Evolutionary conservation across 2,888 invertebrate species (phyloP).

Genomic region (Brachypalpus laphriformis): DNA sequence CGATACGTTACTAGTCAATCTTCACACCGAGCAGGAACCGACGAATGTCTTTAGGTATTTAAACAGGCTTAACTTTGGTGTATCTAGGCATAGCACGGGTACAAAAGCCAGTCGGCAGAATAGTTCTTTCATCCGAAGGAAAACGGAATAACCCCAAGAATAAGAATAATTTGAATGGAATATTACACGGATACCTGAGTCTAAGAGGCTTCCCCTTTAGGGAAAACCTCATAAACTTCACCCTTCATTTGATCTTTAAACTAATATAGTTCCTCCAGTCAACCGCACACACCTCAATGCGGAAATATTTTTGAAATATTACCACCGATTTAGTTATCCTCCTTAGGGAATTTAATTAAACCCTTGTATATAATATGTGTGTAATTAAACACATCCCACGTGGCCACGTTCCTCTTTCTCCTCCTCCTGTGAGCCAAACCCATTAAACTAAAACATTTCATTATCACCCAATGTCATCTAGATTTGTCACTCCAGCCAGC

Average conservation of each 20-base stretch:
- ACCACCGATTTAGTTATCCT: slow-evolving; percentile 27
- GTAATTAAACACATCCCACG: slow-evolving; percentile 47
- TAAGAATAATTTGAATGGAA: too few relatives aligned
- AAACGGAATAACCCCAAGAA: too few relatives aligned
- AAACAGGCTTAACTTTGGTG: too few relatives aligned
- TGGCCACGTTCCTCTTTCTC: background rate
- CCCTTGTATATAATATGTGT: slow-evolving; percentile 45
- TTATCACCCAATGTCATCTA: slow-evolving; percentile 60
- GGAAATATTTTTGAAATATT: slow-evolving; percentile 35
- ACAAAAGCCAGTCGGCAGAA: too few relatives aligned
- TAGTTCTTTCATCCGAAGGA: too few relatives aligned
- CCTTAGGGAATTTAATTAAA: slow-evolving; percentile 47
- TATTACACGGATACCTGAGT: too few relatives aligned
- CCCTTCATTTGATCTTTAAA: background rate
- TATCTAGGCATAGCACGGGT: too few relatives aligned
- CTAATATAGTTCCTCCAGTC: background rate
- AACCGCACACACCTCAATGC: slow-evolving; percentile 1
- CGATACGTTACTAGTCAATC: too few relatives aligned
- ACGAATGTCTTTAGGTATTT: too few relatives aligned
- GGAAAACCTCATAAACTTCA: background rate
- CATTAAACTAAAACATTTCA: slow-evolving; percentile 67
- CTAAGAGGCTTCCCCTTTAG: too few relatives aligned
- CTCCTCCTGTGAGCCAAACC: slow-evolving; percentile 5
- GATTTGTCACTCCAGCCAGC: background rate
- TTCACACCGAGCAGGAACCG: too few relatives aligned